Evolutionary conservation across 2,888 invertebrate species (phyloP).

Genomic region (Zygaena filipendulae): DNA sequence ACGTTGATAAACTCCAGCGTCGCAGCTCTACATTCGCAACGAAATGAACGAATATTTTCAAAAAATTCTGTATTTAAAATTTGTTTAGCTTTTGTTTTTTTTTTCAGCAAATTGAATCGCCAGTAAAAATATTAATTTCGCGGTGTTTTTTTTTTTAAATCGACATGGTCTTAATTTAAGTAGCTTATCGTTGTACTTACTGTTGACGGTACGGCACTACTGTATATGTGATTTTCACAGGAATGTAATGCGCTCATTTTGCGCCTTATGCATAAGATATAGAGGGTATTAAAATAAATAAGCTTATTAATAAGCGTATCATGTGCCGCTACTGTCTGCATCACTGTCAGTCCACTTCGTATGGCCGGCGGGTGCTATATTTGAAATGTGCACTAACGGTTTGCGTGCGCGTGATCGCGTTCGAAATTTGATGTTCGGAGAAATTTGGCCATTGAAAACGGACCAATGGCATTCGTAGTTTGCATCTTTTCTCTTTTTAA

Average conservation of each 20-base stretch:
- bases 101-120: no score
- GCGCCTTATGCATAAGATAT: constrained; percentile 48
- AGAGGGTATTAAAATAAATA: constrained; percentile 56
- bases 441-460: constrained; percentile 45
- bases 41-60: no score
- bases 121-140: no score
- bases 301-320: constrained; percentile 56
- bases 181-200: constrained; percentile 10
- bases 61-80: no score
- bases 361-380: constrained; percentile 65
- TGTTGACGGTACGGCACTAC: neutral
- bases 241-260: constrained; percentile 32
- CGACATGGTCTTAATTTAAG: constrained; percentile 11
- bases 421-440: constrained; percentile 60
- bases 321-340: constrained; percentile 49
- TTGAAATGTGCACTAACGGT: constrained; percentile 67
- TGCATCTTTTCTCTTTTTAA: constrained; percentile 54
- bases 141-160: neutral
- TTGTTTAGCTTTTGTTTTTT: no score
- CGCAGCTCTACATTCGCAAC: no score
- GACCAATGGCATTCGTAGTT: constrained; percentile 35
- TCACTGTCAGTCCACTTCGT: constrained; percentile 52
- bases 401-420: constrained; percentile 54
- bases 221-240: constrained; percentile 28
- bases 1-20: constrained; percentile 33